phyloP scores from a whole-genome alignment of 2,888 invertebrate species.

The Polyploca ridens region DNA sequence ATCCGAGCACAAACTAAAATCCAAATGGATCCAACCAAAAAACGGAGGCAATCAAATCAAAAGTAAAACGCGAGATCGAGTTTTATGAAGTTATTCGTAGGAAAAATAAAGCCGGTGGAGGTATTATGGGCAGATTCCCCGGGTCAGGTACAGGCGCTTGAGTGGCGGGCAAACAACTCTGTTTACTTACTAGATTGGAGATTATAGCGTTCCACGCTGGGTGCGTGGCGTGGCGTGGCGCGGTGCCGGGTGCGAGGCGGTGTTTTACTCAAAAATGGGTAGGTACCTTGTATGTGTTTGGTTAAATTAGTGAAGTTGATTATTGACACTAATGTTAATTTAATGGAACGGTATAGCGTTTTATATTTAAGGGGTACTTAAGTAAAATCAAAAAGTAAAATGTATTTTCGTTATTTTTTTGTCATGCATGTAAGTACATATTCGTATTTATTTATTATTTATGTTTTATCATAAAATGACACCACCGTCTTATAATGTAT shows the following conservation, averaged over 20 bases:
- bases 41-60: conserved; percentile 4
- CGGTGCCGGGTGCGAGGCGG: not conserved
- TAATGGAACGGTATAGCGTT: too few relatives aligned
- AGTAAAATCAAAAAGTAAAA: too few relatives aligned
- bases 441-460: too few relatives aligned
- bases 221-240: not conserved
- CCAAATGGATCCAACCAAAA: not conserved
- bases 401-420: too few relatives aligned
- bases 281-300: not conserved
- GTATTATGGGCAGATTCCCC: conserved; percentile 22
- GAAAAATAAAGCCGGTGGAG: conserved; percentile 8
- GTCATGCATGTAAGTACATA: too few relatives aligned
- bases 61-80: conserved; percentile 5
- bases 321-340: too few relatives aligned
- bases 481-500: too few relatives aligned
- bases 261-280: not conserved
- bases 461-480: too few relatives aligned
- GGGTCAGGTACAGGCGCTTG: conserved; percentile 34
- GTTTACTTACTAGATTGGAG: conserved; percentile 41
- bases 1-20: not conserved
- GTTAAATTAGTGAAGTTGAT: not conserved
- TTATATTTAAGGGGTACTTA: too few relatives aligned
- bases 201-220: conserved; percentile 25
- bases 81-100: conserved; percentile 4
- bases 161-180: conserved; percentile 38